A percentile compares a stretch with the other conserved stretches of the same genome.
Conservation (phyloP, 92 coral and sea anemone genomes). For the Porites divaricata region DNA sequence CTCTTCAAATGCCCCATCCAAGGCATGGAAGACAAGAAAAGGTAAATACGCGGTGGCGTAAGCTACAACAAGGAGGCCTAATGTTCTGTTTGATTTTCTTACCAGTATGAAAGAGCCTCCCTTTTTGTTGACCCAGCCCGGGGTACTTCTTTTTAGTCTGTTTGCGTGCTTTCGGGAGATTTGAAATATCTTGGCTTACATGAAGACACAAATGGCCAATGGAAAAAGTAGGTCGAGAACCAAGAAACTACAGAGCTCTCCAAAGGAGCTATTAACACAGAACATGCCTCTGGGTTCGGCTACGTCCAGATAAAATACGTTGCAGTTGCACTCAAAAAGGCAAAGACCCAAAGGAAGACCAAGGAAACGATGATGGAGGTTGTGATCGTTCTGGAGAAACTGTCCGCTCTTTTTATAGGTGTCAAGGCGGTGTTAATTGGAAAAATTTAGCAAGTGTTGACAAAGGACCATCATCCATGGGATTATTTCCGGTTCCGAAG, state of each 20-base stretch:
- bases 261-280: constrained; percentile 17
- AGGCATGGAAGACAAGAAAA: constrained; percentile 38
- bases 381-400: constrained; percentile 16
- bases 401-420: too few species aligned
- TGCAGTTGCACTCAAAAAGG: constrained; percentile 22
- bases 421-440: too few species aligned
- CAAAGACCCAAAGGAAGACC: constrained; percentile 38
- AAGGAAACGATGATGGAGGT: constrained; percentile 1
- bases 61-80: constrained; percentile 54
- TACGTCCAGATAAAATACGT: constrained; percentile 17
- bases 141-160: background rate
- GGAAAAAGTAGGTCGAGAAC: constrained; percentile 32
- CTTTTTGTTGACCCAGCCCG: background rate
- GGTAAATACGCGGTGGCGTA: constrained; percentile 50
- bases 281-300: constrained; percentile 16
- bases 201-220: constrained; percentile 33
- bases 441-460: too few species aligned
- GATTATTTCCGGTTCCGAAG: too few species aligned
- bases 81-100: constrained; percentile 50
- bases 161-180: constrained; percentile 45
- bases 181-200: constrained; percentile 32
- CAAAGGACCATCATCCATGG: too few species aligned
- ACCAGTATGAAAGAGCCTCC: background rate
- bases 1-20: constrained; percentile 21
- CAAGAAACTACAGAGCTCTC: constrained; percentile 25